Percentiles rank a stretch among this genome's conserved stretches.
Conservation (phyloP, 1,140 invertebrate species). For the Carposina sasakii region DNA sequence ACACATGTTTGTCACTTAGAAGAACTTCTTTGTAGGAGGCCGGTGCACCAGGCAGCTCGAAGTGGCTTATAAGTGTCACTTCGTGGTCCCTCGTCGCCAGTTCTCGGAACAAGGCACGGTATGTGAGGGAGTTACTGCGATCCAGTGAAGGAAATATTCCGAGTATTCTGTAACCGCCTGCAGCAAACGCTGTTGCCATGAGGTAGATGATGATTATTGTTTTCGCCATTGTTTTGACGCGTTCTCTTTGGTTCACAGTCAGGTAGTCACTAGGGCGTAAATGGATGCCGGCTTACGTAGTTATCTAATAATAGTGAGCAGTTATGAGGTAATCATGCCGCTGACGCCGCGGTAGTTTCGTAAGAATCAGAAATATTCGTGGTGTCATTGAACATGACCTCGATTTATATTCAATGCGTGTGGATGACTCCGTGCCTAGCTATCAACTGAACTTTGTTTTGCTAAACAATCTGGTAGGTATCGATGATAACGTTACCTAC, state of each 20-base stretch:
- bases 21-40: slow-evolving; percentile 74
- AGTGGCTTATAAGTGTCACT: slow-evolving; percentile 79
- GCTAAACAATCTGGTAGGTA: no score
- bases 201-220: slow-evolving; percentile 34
- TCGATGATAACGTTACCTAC: no score
- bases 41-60: slow-evolving; percentile 66
- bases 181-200: slow-evolving; percentile 35
- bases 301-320: slow-evolving; percentile 65
- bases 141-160: slow-evolving; percentile 77
- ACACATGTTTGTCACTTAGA: slow-evolving; percentile 55
- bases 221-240: slow-evolving; percentile 44
- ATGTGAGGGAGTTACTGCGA: slow-evolving; percentile 80
- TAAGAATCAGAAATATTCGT: slow-evolving; percentile 60
- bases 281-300: slow-evolving; percentile 43
- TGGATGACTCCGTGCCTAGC: slow-evolving; percentile 22
- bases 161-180: slow-evolving; percentile 73
- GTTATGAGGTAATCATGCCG: slow-evolving; percentile 59
- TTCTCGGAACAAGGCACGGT: slow-evolving; percentile 76
- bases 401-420: slow-evolving; percentile 34
- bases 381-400: slow-evolving; percentile 55
- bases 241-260: slow-evolving; percentile 45
- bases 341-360: slow-evolving; percentile 52
- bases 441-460: slow-evolving; percentile 30
- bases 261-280: slow-evolving; percentile 54
- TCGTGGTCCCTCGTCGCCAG: slow-evolving; percentile 78